Base-by-base conservation (phyloP, 2,888 invertebrate genomes). In the Chrysolina haemoptera region DNA sequence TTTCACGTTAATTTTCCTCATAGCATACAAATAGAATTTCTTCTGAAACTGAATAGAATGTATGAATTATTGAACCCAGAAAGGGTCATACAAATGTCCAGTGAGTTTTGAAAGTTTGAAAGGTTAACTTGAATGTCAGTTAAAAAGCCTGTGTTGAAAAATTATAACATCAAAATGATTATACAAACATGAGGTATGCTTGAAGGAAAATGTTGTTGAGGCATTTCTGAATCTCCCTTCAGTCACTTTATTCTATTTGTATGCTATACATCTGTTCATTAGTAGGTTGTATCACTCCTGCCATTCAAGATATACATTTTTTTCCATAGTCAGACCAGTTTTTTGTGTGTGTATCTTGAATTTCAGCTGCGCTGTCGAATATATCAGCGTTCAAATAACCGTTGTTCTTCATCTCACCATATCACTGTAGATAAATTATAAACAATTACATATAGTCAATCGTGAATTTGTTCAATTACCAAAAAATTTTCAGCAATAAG, bases 371-470 rank as follows among this genome's bases (percentile, higher is more conserved):
- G 3, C 20, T 53, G 10, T 59, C 59, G n/a, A 27, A 27, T n/a
- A 59, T n/a, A 59, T 59, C 22, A 35, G n/a, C 59, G 59, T 59
- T 59, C 48, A 43, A 20, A n/a, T 46, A 16, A 65, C 20, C 27
- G 65, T 46, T 35, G 18, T 75, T 68, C 69, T 68, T 73, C 69
- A 70, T 73, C 62, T 71, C 70, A 68, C 65, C 70, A 72, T 73
- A 76, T 75, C 72, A 77, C 71, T 53, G 68, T 76, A 73, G 71
- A 72, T 76, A 78, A 68, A 69, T 68, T 73, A 65, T 73, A 68
- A 74, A 76, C 76, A 78, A 78, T 74, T 76, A 74, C 69, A 63
- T 46, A 77, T 80, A 79, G 81, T 81, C 80, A 82, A 81, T 81
- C 78, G 75, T 76, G 71, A 74, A 75, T 78, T 78, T 75, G 75